These are phyloP conservation scores for Ceyx melanurus DNA, from an alignment of 2,113 vertebrate genomes.

Conservation along the genomic window DNA sequence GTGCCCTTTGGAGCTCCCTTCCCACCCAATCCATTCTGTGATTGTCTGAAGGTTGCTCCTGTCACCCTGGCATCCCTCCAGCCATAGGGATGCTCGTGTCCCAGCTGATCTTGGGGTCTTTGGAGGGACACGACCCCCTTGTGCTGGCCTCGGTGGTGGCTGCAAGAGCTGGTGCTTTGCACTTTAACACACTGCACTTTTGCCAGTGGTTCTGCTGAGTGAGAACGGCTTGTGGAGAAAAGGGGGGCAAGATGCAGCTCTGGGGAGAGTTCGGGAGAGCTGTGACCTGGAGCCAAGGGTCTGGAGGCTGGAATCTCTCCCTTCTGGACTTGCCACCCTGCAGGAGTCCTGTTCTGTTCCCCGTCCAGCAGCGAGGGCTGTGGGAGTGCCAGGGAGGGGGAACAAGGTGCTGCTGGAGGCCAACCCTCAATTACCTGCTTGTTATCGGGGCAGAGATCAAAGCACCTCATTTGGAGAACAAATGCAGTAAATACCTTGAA, in stretches of 20 bases:
- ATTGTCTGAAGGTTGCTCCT: not conserved
- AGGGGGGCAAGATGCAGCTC: fast-evolving
- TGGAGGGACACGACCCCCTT: not conserved
- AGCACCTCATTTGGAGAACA: conserved; percentile 15
- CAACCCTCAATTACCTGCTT: not conserved
- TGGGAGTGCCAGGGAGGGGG: not conserved
- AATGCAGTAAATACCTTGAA: conserved; percentile 28
- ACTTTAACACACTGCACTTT: not conserved
- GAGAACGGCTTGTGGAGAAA: not conserved
- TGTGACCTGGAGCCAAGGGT: too few species aligned
- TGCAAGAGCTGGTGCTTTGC: not conserved
- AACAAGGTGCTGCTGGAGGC: not conserved
- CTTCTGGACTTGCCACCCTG: not conserved
- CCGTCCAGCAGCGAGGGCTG: not conserved
- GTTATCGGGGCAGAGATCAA: conserved; percentile 43
- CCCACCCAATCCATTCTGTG: not conserved
- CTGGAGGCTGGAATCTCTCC: not conserved
- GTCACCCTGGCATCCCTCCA: not conserved
- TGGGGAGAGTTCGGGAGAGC: not conserved
- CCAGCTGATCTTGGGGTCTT: not conserved
- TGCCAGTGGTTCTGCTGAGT: fast-evolving
- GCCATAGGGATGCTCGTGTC: not conserved
- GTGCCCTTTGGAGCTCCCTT: not conserved
- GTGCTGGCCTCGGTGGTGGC: not conserved
- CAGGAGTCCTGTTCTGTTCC: not conserved